Percentiles rank a stretch among this genome's conserved stretches.
Conservation (phyloP, 2,113 vertebrate species). For the Notiomystis cincta region DNA sequence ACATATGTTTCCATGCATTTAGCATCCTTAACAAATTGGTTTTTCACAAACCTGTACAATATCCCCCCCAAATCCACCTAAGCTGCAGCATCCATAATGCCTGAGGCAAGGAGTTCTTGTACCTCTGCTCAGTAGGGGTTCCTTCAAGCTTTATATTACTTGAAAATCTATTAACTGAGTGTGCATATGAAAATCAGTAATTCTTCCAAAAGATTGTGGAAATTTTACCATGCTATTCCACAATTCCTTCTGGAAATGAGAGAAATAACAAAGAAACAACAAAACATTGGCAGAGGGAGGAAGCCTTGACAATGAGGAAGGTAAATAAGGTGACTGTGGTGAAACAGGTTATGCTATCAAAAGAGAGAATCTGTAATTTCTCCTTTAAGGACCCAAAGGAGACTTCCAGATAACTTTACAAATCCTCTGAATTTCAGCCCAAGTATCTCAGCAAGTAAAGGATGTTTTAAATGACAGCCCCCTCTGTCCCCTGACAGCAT, state of each 20-base stretch:
- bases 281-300: fast-evolving
- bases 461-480: neutral
- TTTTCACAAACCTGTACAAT: neutral
- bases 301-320: neutral
- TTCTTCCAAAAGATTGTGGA: neutral
- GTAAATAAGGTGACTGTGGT: neutral
- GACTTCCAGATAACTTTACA: neutral
- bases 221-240: neutral
- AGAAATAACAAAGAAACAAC: neutral
- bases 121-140: neutral
- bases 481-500: slow-evolving; percentile 24
- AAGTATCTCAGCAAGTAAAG: slow-evolving; percentile 12
- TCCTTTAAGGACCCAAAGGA: slow-evolving; percentile 15
- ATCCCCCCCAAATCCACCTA: neutral
- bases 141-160: neutral
- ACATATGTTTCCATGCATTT: neutral
- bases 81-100: neutral
- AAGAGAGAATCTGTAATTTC: neutral
- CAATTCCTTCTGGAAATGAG: neutral
- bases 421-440: slow-evolving; percentile 1
- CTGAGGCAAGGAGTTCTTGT: neutral
- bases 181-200: neutral
- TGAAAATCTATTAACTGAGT: neutral
- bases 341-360: neutral
- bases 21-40: neutral